Evolutionary conservation across 2,797 vertebrate genomes (phyloP).

Genomic region (Chloroceryle amazona): DNA sequence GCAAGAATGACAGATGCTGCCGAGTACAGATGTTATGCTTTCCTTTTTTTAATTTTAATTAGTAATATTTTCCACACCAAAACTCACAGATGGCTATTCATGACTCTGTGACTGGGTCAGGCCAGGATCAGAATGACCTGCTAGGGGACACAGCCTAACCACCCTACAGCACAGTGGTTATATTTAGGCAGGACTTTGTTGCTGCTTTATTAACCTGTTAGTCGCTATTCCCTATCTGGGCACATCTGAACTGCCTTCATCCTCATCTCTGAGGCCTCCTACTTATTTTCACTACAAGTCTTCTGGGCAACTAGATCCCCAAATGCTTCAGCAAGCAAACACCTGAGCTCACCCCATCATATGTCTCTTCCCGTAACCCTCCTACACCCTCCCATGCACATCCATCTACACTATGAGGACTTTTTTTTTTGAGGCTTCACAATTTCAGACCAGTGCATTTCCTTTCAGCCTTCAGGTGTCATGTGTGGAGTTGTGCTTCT

Average conservation of each 20-base stretch:
- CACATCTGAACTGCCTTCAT: neutral
- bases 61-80: slow-evolving; percentile 76
- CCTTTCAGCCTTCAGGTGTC: neutral
- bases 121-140: slow-evolving; percentile 29
- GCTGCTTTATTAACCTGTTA: slow-evolving; percentile 20
- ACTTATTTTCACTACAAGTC: neutral
- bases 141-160: neutral
- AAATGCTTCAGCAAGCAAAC: neutral
- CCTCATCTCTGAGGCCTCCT: rapidly evolving
- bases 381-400: neutral
- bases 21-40: slow-evolving; percentile 64
- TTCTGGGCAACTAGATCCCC: neutral
- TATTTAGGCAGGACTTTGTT: slow-evolving; percentile 7
- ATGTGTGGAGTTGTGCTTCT: neutral
- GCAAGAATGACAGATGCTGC: slow-evolving; percentile 70
- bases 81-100: slow-evolving; percentile 51
- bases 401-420: rapidly evolving
- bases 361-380: neutral
- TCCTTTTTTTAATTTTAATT: slow-evolving; percentile 53
- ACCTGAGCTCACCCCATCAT: rapidly evolving
- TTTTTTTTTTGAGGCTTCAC: neutral
- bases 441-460: neutral
- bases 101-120: neutral
- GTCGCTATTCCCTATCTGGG: neutral
- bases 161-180: neutral